Percentiles rank a stretch among this genome's conserved stretches.
Conservation (phyloP, 2,113 vertebrate genomes). For the Ageneiosus marmoratus region DNA sequence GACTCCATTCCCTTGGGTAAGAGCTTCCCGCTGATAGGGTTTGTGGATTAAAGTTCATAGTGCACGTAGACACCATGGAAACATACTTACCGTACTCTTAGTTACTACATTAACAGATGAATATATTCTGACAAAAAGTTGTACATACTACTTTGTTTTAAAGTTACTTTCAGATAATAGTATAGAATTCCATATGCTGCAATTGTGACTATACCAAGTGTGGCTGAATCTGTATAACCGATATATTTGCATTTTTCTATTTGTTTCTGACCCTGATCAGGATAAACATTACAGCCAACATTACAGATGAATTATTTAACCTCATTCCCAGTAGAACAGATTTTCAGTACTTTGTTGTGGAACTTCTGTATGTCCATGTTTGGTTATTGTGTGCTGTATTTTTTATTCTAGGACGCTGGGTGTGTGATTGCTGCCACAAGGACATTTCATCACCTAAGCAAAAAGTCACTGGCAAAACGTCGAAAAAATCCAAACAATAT, state of each 20-base stretch:
- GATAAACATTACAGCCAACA: not conserved
- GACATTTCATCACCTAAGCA: conserved; percentile 83
- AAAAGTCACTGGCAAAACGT: conserved; percentile 86
- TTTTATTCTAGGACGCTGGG: conserved; percentile 86
- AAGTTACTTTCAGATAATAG: not conserved
- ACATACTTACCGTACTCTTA: not conserved
- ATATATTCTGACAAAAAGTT: not conserved
- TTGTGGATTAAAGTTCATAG: not conserved
- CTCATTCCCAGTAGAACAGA: not conserved
- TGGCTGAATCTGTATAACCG: not conserved
- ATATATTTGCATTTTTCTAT: not conserved
- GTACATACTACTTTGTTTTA: not conserved
- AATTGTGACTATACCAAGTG: not conserved
- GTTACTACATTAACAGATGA: not conserved
- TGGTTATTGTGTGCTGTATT: conserved; percentile 60
- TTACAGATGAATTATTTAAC: not conserved
- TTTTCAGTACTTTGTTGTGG: not conserved
- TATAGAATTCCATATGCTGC: not conserved
- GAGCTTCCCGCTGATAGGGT: conserved; percentile 18
- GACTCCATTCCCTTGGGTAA: conserved; percentile 90
- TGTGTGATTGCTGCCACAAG: conserved; percentile 93
- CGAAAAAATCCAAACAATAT: conserved; percentile 80
- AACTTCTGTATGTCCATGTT: not conserved
- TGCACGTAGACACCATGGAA: not conserved
- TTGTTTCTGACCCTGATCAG: not conserved